Percentiles rank a stretch among this genome's conserved stretches.
phyloP scores from a whole-genome alignment of 2,113 vertebrate species.

The Amphilophus citrinellus region DNA sequence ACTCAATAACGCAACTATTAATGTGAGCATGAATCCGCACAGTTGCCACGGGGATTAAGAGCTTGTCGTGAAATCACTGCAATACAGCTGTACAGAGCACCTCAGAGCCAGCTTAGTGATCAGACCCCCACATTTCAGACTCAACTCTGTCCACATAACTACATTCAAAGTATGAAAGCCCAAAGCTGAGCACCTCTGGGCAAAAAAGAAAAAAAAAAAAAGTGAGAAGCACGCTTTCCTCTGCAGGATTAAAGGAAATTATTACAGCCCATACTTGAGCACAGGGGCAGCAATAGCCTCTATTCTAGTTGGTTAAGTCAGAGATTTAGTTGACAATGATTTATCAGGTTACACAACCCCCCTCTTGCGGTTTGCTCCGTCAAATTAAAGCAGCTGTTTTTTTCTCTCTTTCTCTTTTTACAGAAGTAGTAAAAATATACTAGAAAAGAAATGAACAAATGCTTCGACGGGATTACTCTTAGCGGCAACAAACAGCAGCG shows the following conservation, averaged over 20 bases:
- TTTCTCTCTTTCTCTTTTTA: too few relatives aligned
- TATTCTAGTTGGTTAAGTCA: not conserved
- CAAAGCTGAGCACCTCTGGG: not conserved
- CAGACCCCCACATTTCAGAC: not conserved
- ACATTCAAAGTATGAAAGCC: not conserved
- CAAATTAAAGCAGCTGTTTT: not conserved
- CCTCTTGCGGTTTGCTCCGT: not conserved
- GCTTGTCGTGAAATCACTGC: not conserved
- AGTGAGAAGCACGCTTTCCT: not conserved
- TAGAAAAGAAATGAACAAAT: not conserved
- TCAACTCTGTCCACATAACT: not conserved
- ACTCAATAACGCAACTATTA: not conserved
- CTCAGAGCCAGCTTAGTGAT: not conserved
- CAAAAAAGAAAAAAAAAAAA: not conserved
- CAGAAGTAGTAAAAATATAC: too few relatives aligned
- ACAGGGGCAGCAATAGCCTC: not conserved
- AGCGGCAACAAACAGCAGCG: not conserved
- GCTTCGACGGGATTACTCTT: not conserved
- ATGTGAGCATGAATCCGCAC: not conserved
- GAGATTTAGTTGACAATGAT: not conserved
- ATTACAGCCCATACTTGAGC: not conserved
- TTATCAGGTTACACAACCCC: not conserved
- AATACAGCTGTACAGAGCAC: slow-evolving; percentile 3
- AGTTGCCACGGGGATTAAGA: not conserved
- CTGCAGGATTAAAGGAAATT: not conserved